A percentile compares a stretch with the other conserved stretches of the same genome.
Conservation (phyloP, 2,888 invertebrate species). For the Gerris lacustris region DNA sequence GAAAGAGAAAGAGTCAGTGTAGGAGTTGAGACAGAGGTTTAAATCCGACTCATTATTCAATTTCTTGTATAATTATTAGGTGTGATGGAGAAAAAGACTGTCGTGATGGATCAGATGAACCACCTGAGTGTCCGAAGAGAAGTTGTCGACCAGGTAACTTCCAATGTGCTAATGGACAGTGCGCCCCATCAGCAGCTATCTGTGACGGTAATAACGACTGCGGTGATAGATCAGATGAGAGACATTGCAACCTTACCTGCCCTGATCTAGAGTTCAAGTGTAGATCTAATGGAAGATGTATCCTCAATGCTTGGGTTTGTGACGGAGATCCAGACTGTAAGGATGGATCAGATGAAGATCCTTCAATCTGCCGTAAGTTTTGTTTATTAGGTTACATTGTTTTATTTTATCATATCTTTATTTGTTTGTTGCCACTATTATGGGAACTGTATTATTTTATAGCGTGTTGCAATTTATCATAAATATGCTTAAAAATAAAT, state of each 20-base stretch:
- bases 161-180: constrained; percentile 86
- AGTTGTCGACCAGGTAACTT: constrained; percentile 82
- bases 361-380: constrained; percentile 62
- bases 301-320: constrained; percentile 80
- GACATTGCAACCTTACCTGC: constrained; percentile 68
- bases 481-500: no score
- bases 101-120: constrained; percentile 83
- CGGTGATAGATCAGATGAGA: constrained; percentile 68
- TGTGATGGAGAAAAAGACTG: constrained; percentile 90
- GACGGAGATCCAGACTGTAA: constrained; percentile 92
- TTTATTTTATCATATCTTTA: constrained; percentile 2
- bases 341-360: constrained; percentile 85
- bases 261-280: constrained; percentile 85
- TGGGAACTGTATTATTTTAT: no score
- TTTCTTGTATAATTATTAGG: constrained; percentile 35
- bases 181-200: constrained; percentile 81
- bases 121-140: constrained; percentile 64
- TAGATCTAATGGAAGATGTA: constrained; percentile 67
- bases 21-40: no score
- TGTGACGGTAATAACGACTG: constrained; percentile 91
- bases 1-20: no score
- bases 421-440: no score
- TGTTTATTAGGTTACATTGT: no score
- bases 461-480: no score
- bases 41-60: no score